Percentiles rank a stretch among this genome's conserved stretches.
Conservation (phyloP, 2,113 vertebrate genomes). For the Triplophysa dalaica region DNA sequence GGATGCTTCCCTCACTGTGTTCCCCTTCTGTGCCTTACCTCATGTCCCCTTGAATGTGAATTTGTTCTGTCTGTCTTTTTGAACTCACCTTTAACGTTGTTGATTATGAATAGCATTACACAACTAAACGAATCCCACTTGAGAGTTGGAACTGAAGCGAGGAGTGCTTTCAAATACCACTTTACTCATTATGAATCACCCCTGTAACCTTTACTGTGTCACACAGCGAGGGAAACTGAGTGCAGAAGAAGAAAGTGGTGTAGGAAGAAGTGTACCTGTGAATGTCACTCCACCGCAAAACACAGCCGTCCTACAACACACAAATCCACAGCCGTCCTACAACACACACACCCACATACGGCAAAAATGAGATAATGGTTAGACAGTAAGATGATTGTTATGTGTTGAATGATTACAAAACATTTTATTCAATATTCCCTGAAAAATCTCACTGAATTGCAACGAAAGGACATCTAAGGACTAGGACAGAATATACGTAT, state of each 20-base stretch:
- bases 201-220: slow-evolving; percentile 30
- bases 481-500: too few relatives aligned
- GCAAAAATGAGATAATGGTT: neutral
- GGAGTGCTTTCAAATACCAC: slow-evolving; percentile 33
- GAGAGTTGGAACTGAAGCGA: slow-evolving; percentile 14
- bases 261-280: slow-evolving; percentile 47
- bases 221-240: slow-evolving; percentile 21
- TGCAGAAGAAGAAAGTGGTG: slow-evolving; percentile 1
- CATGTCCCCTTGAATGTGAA: neutral
- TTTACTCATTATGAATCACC: slow-evolving; percentile 50
- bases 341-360: neutral
- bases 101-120: slow-evolving; percentile 15
- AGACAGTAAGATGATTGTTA: neutral
- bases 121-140: slow-evolving; percentile 10
- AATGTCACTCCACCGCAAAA: slow-evolving; percentile 41
- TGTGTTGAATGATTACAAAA: neutral
- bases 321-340: neutral
- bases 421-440: neutral
- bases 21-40: neutral
- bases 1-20: neutral
- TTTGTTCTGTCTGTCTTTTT: neutral
- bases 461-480: too few relatives aligned
- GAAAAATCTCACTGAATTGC: too few relatives aligned
- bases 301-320: slow-evolving; percentile 7
- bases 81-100: neutral